Base-by-base conservation (phyloP, 2,113 vertebrate species). In the Morone chrysops region DNA sequence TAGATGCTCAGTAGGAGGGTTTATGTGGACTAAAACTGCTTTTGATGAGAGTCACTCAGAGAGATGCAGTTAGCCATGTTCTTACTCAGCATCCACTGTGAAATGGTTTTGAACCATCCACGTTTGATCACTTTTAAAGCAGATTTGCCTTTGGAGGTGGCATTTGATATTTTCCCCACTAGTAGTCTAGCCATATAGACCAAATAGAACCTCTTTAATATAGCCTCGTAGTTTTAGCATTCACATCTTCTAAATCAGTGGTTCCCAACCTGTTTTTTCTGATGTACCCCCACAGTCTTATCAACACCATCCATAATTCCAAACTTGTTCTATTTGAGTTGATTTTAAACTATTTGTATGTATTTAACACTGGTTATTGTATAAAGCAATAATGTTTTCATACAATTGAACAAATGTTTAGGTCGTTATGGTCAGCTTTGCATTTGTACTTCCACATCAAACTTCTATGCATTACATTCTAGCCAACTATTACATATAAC, bases 1-100 rank as follows among this genome's bases (percentile, higher is more conserved):
- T 70, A 25, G 78, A 85, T 70, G 75, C 82, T 84, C 84, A 71
- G 73, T 61, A 63, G 75, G 78, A 87, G 78, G 75, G 20, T 80
- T 60, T 67, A 38, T 80, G 57, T 88, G 83, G 59, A 70, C 71
- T 57, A 18, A 51, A 51, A 36, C 74, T 38, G 68, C 75, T 76
- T 57, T 18, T 22, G 82, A 87, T 53, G 60, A 16, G 62, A 81
- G 73, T 75, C 73, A 72, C 41, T 18, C 43, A 7, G 45, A 67
- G 70, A 17, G 71, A 74, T 25, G 0, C 22, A 68, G 51, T 82
- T 53, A 40, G 36, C 70, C 5, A 0, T 12, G 70, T 10, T 40
- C 45, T 45, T 48, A 3, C 8, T 84, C 53, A 61, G 18, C 61
- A 67, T 78, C 60, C 54, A 47, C 60, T 57, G 81, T 62, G 48